A percentile compares a stretch with the other conserved stretches of the same genome.
Evolutionary conservation across 2,797 vertebrate genomes (phyloP).

Genomic region (Eremophila alpestris): DNA sequence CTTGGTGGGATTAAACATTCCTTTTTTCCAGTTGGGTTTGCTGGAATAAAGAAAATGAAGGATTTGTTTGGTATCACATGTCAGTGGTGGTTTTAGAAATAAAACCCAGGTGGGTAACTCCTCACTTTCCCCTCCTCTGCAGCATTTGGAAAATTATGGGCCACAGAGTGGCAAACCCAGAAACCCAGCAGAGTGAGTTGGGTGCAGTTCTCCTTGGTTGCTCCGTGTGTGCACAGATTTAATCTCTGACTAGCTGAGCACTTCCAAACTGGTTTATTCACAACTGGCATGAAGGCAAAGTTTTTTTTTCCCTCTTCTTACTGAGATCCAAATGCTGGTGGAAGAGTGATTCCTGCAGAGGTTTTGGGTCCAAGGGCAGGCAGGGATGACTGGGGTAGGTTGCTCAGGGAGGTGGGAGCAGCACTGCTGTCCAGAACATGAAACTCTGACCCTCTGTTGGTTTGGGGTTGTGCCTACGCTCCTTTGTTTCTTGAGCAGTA

Average conservation of each 20-base stretch:
- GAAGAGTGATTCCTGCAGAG: background rate
- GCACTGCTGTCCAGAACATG: background rate
- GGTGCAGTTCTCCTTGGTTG: rapidly evolving
- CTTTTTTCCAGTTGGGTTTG: background rate
- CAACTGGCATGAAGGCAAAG: background rate
- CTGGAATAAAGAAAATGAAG: background rate
- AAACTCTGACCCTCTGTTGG: rapidly evolving
- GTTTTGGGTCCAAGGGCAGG: rapidly evolving
- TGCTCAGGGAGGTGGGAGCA: background rate
- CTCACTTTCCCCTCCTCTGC: background rate
- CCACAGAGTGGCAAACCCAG: background rate
- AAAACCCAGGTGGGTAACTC: background rate
- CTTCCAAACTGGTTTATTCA: background rate
- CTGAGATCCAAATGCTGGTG: background rate
- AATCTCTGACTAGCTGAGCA: background rate
- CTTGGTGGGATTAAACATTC: background rate
- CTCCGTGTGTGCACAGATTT: background rate
- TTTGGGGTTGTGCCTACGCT: background rate
- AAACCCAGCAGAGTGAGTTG: rapidly evolving
- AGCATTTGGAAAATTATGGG: rapidly evolving
- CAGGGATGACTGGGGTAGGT: rapidly evolving
- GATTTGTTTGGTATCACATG: background rate
- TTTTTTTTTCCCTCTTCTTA: background rate
- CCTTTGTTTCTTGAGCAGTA: background rate
- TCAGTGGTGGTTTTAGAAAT: background rate